These are phyloP conservation scores for Nothoprocta pentlandii DNA, from an alignment of 2,113 vertebrate genomes.

Conservation along the genomic window DNA sequence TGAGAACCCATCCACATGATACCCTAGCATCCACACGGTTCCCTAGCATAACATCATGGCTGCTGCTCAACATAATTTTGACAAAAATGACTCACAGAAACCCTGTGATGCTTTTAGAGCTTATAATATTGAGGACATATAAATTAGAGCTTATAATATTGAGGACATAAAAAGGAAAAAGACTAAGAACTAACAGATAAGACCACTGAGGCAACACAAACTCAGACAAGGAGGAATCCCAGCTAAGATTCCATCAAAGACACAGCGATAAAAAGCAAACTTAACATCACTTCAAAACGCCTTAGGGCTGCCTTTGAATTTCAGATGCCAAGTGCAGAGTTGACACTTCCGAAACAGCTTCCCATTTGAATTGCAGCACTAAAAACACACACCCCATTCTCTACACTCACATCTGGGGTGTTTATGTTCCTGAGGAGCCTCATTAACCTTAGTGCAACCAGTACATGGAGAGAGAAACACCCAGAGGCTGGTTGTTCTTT, in stretches of 20 bases:
- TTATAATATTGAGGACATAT: neutral
- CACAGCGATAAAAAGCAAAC: neutral
- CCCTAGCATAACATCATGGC: neutral
- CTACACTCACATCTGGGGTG: neutral
- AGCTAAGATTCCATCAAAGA: neutral
- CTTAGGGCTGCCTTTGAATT: neutral
- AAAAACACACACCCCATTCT: neutral
- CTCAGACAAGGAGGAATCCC: constrained; percentile 13
- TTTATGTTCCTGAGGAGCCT: neutral
- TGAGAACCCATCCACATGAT: neutral
- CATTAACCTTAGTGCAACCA: constrained; percentile 20
- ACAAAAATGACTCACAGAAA: constrained; percentile 1
- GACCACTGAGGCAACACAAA: neutral
- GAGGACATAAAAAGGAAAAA: neutral
- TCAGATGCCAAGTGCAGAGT: neutral
- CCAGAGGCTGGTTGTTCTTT: constrained; percentile 4
- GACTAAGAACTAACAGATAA: neutral
- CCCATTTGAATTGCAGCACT: neutral
- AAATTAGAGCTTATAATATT: neutral
- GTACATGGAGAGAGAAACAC: neutral
- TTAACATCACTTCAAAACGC: neutral
- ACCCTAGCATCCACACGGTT: neutral
- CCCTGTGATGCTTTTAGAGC: neutral
- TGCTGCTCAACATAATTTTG: neutral
- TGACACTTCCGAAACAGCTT: constrained; percentile 25